A percentile compares a stretch with the other conserved stretches of the same genome.
Conservation (phyloP, 2,888 invertebrate species). For the Ptychoptera contaminata region DNA sequence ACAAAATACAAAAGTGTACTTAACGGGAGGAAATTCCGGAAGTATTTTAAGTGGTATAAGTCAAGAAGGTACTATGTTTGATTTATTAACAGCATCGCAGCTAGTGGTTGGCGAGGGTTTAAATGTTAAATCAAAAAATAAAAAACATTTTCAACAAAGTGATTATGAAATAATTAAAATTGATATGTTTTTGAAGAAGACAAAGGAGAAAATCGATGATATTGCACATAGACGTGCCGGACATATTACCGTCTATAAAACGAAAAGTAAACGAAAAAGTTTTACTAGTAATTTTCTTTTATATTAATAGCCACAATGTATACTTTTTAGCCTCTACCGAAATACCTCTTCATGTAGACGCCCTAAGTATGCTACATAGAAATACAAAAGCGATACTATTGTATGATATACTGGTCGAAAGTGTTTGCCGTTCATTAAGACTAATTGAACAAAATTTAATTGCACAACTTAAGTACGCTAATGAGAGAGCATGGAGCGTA, state of each 20-base stretch:
- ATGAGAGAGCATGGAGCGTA: constrained; percentile 14
- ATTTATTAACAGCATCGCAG: constrained; percentile 32
- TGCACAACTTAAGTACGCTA: constrained; percentile 32
- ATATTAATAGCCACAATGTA: neutral
- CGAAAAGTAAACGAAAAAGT: constrained; percentile 13
- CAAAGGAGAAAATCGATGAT: constrained; percentile 17
- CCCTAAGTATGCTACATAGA: constrained; percentile 52
- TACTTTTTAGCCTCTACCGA: constrained; percentile 4
- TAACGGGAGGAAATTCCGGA: constrained; percentile 45
- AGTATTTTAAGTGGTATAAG: constrained; percentile 37
- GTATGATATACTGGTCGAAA: constrained; percentile 59
- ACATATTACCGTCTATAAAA: constrained; percentile 8
- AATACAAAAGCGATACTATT: constrained; percentile 45
- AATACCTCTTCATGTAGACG: constrained; percentile 51
- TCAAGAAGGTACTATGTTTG: constrained; percentile 37
- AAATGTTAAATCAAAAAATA: constrained; percentile 19
- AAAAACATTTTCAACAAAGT: constrained; percentile 16
- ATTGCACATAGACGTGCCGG: constrained; percentile 13
- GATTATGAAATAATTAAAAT: constrained; percentile 25
- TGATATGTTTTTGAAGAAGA: constrained; percentile 23
- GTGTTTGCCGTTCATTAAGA: constrained; percentile 52
- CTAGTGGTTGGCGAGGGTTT: constrained; percentile 18
- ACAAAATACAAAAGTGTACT: constrained; percentile 44
- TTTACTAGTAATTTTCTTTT: constrained; percentile 19
- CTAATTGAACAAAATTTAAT: constrained; percentile 46